Evolutionary conservation across 2,113 vertebrate genomes (phyloP), one percentile per base, ranked within the genome.

Genomic region (Pygoscelis adeliae): DNA sequence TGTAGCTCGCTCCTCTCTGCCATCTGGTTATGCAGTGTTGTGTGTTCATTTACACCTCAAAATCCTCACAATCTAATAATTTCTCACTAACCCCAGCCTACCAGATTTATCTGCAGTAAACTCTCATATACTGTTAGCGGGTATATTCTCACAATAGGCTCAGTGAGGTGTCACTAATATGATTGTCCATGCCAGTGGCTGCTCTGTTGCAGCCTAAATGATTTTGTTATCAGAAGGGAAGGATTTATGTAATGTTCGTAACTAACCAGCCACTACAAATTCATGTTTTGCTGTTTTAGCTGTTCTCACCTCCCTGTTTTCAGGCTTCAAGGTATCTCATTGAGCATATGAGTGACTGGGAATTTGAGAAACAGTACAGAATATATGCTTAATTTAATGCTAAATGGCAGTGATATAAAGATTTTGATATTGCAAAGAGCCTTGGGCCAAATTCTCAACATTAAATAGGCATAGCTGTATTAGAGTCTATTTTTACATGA

Each of bases 101-200:
- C 34, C 46, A 80, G 78, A 47, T 90, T 66, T 91, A 25, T 90
- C 74, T 95, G 89, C 74, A 73, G 78, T 80, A 90, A 93, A 89
- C 65, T 93, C 53, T 53, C 62, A 21, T 85, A 94, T 95, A 95
- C 84, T 79, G 66, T 93, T 91, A 80, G 87, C 0, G 22, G 56
- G 81, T 94, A 44, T 96, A 67, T 91, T 90, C 87, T 90, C 87
- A 96, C 94, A 96, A 97, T 91, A 23, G 87, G 84, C 87, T 96
- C 89, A 29, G 74, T 85, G 74, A 67, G 94, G 89, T 96, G 87
- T 80, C 91, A 47, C 96, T 97, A 91, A 95, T 62, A 52, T 83
- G 93, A 94, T 96, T 96, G 96, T 95, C 94, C 91, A 29, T 96
- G 94, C 89, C 97, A 96, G 78, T 90, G 87, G 74, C 94, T 97